Evolutionary conservation across 2,888 invertebrate genomes (phyloP).

Genomic region (Microplitis deprimator): DNA sequence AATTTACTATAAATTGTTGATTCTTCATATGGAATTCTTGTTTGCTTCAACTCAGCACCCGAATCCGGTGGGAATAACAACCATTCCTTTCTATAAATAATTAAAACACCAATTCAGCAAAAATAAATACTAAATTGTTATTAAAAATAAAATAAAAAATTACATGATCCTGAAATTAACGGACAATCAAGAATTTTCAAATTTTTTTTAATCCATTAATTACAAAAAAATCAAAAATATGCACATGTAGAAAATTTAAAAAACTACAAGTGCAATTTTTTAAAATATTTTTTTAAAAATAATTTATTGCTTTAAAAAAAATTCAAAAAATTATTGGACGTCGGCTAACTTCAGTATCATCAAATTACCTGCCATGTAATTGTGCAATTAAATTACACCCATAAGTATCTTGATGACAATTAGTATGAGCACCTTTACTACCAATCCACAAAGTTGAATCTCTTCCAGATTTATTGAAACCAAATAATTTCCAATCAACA

Average conservation of each 20-base stretch:
- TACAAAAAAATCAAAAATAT: no score
- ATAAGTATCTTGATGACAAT: conserved; percentile 95
- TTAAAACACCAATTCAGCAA: conserved; percentile 1
- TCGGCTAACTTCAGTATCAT: no score
- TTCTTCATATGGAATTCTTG: conserved; percentile 95
- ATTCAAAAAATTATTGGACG: no score
- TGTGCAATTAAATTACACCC: conserved; percentile 95
- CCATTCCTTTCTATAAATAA: conserved; percentile 86
- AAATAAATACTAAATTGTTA: background rate
- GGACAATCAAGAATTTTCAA: no score
- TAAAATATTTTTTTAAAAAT: no score
- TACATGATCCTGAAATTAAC: no score
- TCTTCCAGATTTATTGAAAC: conserved; percentile 78
- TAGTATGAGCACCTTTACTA: conserved; percentile 89
- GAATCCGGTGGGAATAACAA: conserved; percentile 88
- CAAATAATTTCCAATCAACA: conserved; percentile 80
- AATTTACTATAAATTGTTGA: conserved; percentile 92
- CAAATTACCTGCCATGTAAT: conserved; percentile 82
- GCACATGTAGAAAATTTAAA: no score
- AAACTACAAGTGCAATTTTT: no score
- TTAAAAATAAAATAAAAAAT: background rate
- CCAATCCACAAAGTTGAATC: conserved; percentile 93
- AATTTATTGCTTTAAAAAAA: no score
- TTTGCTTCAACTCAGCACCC: conserved; percentile 78
- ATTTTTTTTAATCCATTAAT: no score